These are phyloP conservation scores for Colinus virginianus DNA, from an alignment of 2,113 vertebrate species.

Conservation along the genomic window DNA sequence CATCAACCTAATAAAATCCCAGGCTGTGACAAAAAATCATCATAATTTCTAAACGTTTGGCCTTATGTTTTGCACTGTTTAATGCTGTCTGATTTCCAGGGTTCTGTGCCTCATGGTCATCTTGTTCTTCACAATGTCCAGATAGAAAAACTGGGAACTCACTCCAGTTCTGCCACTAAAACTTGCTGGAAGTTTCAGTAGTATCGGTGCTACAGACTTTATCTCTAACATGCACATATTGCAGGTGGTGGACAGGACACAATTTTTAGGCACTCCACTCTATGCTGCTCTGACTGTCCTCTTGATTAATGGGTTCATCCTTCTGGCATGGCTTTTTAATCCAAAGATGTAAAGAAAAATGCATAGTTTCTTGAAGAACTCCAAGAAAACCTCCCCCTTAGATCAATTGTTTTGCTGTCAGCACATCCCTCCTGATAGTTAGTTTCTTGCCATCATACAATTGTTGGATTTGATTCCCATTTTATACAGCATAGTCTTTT, in stretches of 20 bases:
- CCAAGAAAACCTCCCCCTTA: neutral
- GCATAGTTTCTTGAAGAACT: neutral
- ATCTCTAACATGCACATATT: neutral
- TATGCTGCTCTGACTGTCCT: neutral
- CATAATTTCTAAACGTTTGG: neutral
- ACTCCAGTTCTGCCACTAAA: rapidly evolving
- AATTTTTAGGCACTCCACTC: neutral
- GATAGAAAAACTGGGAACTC: neutral
- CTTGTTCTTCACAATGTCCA: neutral
- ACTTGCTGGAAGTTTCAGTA: neutral
- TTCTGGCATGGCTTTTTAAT: neutral
- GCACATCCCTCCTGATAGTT: neutral
- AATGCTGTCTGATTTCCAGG: neutral
- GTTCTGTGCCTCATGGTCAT: neutral
- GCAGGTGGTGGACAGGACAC: neutral
- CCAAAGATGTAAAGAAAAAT: neutral
- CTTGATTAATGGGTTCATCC: neutral
- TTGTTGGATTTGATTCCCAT: constrained; percentile 47
- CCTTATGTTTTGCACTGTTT: neutral
- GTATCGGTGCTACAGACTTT: neutral
- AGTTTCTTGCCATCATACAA: constrained; percentile 22
- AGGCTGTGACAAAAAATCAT: neutral
- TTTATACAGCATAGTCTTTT: constrained; percentile 36
- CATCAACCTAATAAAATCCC: constrained; percentile 3
- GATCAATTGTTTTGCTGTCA: constrained; percentile 58